Conservation (phyloP, 2,113 vertebrate genomes). For the Phylloscopus trochiloides region DNA sequence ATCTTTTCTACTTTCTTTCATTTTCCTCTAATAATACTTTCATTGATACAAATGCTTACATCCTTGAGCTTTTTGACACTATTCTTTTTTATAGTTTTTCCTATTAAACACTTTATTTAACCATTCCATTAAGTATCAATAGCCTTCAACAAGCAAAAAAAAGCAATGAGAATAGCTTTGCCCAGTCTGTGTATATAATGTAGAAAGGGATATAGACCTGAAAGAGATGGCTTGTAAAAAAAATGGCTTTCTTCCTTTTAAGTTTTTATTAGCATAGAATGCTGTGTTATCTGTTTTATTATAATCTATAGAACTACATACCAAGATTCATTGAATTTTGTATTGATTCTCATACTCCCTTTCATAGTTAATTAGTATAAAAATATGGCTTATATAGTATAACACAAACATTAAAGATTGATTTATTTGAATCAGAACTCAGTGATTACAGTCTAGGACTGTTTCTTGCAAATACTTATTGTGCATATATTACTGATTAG, state of each 20-base stretch:
- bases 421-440: background rate
- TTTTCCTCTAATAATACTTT: background rate
- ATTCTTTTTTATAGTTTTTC: background rate
- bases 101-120: background rate
- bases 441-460: background rate
- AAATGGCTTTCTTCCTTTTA: background rate
- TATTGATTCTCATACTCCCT: background rate
- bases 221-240: background rate
- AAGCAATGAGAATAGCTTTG: background rate
- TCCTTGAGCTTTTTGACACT: background rate
- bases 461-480: background rate
- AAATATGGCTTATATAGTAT: background rate
- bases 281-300: background rate
- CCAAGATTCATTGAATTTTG: background rate
- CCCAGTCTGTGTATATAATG: background rate
- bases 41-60: background rate
- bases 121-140: background rate
- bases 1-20: background rate
- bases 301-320: background rate
- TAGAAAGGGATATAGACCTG: background rate
- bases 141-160: background rate
- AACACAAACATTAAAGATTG: background rate
- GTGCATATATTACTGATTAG: background rate
- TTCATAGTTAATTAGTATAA: background rate
- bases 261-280: background rate